Percentiles rank a stretch among this genome's conserved stretches.
Evolutionary conservation across 2,113 vertebrate species (phyloP).

Genomic region (Tragelaphus imberbis): DNA sequence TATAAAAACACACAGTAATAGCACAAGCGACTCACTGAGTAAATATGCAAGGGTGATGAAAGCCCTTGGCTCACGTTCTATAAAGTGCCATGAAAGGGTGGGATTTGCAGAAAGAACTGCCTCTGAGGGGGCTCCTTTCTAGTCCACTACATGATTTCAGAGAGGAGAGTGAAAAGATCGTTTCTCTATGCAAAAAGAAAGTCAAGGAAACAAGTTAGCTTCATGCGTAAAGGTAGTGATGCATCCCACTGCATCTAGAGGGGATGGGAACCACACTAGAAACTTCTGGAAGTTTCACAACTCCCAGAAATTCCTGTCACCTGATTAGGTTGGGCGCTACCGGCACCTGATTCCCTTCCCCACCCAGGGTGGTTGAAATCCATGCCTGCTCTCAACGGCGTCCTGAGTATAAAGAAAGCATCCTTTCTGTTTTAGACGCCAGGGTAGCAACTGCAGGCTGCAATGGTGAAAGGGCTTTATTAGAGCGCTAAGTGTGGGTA

Average conservation of each 20-base stretch:
- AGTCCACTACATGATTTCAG: not conserved
- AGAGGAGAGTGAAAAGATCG: not conserved
- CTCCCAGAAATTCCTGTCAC: not conserved
- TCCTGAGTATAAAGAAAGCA: conserved; percentile 12
- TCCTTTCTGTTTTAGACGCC: not conserved
- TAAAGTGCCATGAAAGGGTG: not conserved
- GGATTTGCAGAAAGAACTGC: not conserved
- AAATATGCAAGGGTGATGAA: conserved; percentile 36
- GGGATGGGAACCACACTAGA: not conserved
- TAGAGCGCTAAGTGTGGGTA: not conserved
- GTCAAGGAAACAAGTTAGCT: not conserved
- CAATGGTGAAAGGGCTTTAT: conserved; percentile 40
- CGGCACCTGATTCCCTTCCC: not conserved
- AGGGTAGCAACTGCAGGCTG: not conserved
- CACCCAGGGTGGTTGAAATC: not conserved
- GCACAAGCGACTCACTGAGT: conserved; percentile 28
- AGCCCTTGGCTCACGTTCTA: not conserved
- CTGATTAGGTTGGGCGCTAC: not conserved
- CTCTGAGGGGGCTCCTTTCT: not conserved
- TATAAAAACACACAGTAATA: conserved; percentile 45
- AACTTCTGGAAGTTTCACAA: conserved; percentile 30
- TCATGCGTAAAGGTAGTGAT: not conserved
- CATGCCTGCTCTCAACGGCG: not conserved
- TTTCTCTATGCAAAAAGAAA: not conserved
- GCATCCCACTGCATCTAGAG: not conserved